Conservation (phyloP, 2,888 invertebrate genomes). For the Hylaea fasciaria region DNA sequence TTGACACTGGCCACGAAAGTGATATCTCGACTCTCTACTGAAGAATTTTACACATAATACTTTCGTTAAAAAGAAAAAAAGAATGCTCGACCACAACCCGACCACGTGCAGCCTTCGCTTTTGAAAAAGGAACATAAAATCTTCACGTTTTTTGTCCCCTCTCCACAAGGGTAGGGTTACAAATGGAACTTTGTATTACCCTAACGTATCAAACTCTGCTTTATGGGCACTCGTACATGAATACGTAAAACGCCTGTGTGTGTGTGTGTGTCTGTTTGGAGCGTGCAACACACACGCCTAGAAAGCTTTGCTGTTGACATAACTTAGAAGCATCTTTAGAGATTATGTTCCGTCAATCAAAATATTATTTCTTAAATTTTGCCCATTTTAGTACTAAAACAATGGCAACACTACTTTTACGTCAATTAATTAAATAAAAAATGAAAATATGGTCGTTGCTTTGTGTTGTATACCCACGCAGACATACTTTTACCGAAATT, state of each 20-base stretch:
- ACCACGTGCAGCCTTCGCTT: constrained; percentile 79
- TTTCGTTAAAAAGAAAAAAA: constrained; percentile 74
- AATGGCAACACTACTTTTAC: too few species aligned
- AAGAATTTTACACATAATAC: constrained; percentile 80
- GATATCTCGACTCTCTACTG: constrained; percentile 58
- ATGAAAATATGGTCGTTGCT: too few species aligned
- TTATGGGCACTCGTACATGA: constrained; percentile 25
- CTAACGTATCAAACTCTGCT: constrained; percentile 52
- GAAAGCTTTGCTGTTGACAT: constrained; percentile 52
- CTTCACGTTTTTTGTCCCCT: constrained; percentile 71
- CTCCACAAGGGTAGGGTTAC: constrained; percentile 78
- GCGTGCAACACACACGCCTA: constrained; percentile 64
- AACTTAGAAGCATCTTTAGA: constrained; percentile 39
- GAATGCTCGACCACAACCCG: constrained; percentile 75
- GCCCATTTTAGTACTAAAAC: constrained; percentile 11
- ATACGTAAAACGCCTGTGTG: constrained; percentile 19
- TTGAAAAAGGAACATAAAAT: constrained; percentile 70
- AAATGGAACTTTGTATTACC: constrained; percentile 75
- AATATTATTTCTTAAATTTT: constrained; percentile 38
- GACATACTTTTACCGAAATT: too few species aligned
- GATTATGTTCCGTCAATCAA: constrained; percentile 43
- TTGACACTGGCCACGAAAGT: constrained; percentile 53
- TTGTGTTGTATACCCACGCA: too few species aligned
- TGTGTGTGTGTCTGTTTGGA: constrained; percentile 45
- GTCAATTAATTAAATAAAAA: too few species aligned